Conservation (phyloP, 2,797 vertebrate genomes). For the Channa striata region DNA sequence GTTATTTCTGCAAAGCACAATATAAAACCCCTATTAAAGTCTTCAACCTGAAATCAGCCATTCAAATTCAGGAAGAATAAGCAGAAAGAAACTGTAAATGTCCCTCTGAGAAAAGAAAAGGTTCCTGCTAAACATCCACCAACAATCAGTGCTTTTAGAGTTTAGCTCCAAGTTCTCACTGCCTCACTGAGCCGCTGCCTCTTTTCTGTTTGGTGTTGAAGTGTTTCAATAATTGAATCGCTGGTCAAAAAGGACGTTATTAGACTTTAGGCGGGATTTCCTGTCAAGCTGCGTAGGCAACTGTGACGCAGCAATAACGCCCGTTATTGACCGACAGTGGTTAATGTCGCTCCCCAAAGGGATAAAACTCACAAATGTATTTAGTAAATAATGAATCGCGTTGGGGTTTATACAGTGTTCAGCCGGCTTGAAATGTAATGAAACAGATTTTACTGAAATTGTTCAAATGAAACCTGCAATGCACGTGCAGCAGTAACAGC, state of each 20-base stretch:
- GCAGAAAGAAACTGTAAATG: no score
- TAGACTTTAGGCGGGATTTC: background rate
- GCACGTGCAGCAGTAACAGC: constrained; percentile 44
- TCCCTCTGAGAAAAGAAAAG: no score
- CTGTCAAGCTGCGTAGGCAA: constrained; percentile 20
- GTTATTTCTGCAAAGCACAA: no score
- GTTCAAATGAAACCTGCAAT: constrained; percentile 53
- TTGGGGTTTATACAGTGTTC: constrained; percentile 46
- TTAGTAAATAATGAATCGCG: constrained; percentile 52
- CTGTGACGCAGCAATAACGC: background rate
- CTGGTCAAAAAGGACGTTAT: constrained; percentile 14
- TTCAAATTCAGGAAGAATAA: no score
- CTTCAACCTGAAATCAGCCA: no score
- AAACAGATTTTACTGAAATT: constrained; percentile 38
- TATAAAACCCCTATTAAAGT: no score
- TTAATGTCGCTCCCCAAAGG: constrained; percentile 1
- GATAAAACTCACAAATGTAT: constrained; percentile 29
- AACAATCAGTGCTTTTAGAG: background rate
- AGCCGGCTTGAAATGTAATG: constrained; percentile 55
- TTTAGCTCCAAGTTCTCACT: no score
- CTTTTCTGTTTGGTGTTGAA: background rate
- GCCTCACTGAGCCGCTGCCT: background rate
- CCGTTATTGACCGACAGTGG: constrained; percentile 38
- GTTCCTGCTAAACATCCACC: no score
- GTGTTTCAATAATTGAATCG: constrained; percentile 1